Base-by-base conservation (phyloP, 2,797 vertebrate species). In the Gila robusta region DNA sequence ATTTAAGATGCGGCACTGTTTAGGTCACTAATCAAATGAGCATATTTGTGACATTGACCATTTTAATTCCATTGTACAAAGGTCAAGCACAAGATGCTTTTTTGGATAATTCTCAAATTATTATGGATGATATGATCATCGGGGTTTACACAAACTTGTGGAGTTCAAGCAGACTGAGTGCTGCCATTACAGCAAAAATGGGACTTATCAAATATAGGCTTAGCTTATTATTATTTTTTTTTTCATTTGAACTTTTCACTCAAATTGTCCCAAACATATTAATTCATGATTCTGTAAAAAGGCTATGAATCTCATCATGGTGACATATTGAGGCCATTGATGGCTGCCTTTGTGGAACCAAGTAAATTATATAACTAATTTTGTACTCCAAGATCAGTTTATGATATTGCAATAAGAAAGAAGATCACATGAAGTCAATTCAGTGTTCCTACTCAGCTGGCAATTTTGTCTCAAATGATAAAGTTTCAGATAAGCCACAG, bases 391-490 rank as follows among this genome's bases (percentile, higher is more conserved):
- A 21, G 1, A 32, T 47, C 37, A 73, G 11, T 73, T 73, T 17
- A 28, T 41, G 12, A 39, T 28, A 16, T 23, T 28, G 37, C 5
- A 28, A 67, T 23, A 3, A 67, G 23, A 80, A 32, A 80, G 2
- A 32, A 67, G 7, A 49, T 80, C 78, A 47, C 39, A 35, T 80
- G 78, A 67, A 67, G 62, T 49, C 41, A 35, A 80, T 67, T 67
- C 14, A 64, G 6, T 47, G 59, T 79, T 44, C 74, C 32, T 23
- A 54, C 12, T 44, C 37, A 47, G n/a, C n/a, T 79, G n/a, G 39
- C 23, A 28, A 47, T 6, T 79, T 79, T 4, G 10, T 79, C 17
- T 44, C 0, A 12, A 21, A 23, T 66, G 5, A 28, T 10, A 47
- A 47, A 14, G 26, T 67, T 80, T 64, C n/a, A 64, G 56, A 19